phyloP scores from a whole-genome alignment of 2,113 vertebrate genomes.

The Helogale parvula region DNA sequence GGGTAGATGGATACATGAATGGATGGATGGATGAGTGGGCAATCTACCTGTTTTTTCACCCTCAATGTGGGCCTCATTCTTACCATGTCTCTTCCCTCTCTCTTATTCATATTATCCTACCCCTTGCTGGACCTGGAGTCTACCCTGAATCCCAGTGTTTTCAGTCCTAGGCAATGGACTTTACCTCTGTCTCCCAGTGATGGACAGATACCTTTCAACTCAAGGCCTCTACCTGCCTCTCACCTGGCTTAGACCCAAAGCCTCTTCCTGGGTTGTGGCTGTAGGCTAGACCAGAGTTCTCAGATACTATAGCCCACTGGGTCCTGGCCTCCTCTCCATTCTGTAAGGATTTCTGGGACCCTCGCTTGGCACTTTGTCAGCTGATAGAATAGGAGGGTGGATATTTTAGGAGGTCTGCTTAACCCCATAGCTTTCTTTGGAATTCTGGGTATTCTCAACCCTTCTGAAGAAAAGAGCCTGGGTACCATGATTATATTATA shows the following conservation, averaged over 20 bases:
- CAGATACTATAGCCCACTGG: neutral
- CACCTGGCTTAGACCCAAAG: neutral
- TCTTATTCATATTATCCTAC: neutral
- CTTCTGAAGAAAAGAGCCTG: neutral
- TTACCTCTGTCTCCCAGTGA: neutral
- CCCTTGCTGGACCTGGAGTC: neutral
- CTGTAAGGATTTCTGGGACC: neutral
- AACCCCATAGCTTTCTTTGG: neutral
- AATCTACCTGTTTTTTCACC: neutral
- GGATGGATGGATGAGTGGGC: neutral
- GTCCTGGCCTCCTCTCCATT: neutral
- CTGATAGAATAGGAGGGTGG: neutral
- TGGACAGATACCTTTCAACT: neutral
- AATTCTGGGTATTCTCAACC: neutral
- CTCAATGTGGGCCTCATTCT: neutral
- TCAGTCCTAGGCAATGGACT: neutral
- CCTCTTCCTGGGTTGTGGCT: neutral
- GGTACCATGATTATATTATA: neutral
- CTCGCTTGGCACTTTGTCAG: neutral
- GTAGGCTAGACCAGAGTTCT: neutral
- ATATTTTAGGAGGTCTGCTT: neutral
- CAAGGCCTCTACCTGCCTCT: neutral
- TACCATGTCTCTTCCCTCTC: neutral
- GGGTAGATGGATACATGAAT: neutral
- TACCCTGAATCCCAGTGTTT: no score